Percentiles rank a stretch among this genome's conserved stretches.
phyloP scores from a whole-genome alignment of 2,113 vertebrate species.

The Tenrec ecaudatus region DNA sequence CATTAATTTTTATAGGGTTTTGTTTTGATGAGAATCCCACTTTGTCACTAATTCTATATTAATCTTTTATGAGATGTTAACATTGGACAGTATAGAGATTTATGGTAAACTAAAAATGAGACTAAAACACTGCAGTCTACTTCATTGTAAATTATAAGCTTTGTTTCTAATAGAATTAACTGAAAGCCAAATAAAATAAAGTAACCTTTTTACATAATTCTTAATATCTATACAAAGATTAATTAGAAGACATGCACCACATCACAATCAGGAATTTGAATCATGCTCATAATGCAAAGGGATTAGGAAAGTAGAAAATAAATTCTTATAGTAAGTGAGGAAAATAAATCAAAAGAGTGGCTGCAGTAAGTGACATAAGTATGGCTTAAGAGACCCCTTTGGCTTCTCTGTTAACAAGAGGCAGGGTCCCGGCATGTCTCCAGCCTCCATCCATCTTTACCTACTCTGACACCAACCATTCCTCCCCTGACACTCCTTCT shows the following conservation, averaged over 20 bases:
- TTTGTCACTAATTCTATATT: slow-evolving; percentile 67
- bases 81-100: slow-evolving; percentile 59
- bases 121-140: slow-evolving; percentile 66
- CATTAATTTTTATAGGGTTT: slow-evolving; percentile 73
- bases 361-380: too few relatives aligned
- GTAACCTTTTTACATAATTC: slow-evolving; percentile 67
- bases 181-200: slow-evolving; percentile 62
- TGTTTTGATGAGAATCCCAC: slow-evolving; percentile 66
- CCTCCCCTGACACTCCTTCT: too few relatives aligned
- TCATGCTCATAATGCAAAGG: slow-evolving; percentile 28
- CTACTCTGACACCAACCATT: too few relatives aligned
- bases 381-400: too few relatives aligned
- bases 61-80: slow-evolving; percentile 72
- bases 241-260: slow-evolving; percentile 56
- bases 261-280: slow-evolving; percentile 25
- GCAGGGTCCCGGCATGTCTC: too few relatives aligned
- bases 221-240: slow-evolving; percentile 32
- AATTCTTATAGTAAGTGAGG: background rate
- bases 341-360: slow-evolving; percentile 40
- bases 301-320: background rate
- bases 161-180: slow-evolving; percentile 73
- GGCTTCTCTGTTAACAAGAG: too few relatives aligned
- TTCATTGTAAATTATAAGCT: slow-evolving; percentile 67
- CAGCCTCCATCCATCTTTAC: too few relatives aligned
- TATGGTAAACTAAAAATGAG: slow-evolving; percentile 60